Percentiles rank a stretch among this genome's conserved stretches.
Conservation (phyloP, 2,113 vertebrate genomes). For the Perca flavescens region DNA sequence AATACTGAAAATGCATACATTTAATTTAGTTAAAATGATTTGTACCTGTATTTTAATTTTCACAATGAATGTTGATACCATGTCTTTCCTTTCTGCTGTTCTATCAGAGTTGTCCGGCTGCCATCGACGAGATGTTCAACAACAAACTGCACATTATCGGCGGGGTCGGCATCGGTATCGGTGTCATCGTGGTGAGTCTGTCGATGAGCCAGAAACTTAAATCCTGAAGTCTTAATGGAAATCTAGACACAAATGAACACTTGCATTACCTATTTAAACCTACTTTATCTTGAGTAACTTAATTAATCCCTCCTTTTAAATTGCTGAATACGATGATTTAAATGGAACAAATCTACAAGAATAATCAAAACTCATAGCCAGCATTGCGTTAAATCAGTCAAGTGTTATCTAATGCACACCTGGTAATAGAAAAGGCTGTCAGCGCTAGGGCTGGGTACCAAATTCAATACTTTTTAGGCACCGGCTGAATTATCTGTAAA, state of each 20-base stretch:
- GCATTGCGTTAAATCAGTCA: no score
- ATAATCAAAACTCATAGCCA: no score
- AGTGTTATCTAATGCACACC: no score
- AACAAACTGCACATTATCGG: conserved; percentile 91
- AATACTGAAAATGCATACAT: neutral
- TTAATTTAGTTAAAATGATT: neutral
- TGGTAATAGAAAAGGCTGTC: no score
- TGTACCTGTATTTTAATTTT: neutral
- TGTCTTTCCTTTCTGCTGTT: neutral
- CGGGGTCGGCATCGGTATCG: conserved; percentile 93
- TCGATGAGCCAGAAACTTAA: no score
- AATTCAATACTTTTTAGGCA: no score
- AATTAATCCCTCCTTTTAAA: neutral
- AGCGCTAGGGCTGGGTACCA: no score
- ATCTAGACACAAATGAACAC: neutral
- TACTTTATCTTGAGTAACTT: neutral
- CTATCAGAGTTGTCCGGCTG: conserved; percentile 84
- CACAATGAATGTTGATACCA: neutral
- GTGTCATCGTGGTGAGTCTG: conserved; percentile 89
- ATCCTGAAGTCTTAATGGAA: neutral
- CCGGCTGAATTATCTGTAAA: no score
- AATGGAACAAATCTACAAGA: no score
- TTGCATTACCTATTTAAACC: neutral
- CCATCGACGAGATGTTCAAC: conserved; percentile 89
- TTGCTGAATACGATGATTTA: neutral